These are phyloP conservation scores for Pararge aegeria DNA, from an alignment of 1,140 invertebrate genomes.

Conservation along the genomic window DNA sequence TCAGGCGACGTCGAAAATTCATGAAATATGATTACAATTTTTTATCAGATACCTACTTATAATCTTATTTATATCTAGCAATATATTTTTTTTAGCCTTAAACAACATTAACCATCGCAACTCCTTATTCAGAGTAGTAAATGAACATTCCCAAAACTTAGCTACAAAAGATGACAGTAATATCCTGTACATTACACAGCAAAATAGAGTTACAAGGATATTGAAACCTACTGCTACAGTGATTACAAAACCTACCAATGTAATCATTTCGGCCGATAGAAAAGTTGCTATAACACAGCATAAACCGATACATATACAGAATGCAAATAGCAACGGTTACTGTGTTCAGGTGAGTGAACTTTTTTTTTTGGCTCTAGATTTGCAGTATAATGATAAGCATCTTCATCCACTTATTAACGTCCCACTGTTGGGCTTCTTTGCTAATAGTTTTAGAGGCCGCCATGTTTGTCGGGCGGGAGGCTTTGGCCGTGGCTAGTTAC, in stretches of 20 bases:
- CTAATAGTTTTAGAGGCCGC: no score
- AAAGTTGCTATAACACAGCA: slow-evolving; percentile 56
- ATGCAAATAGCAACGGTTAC: slow-evolving; percentile 33
- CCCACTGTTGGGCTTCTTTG: no score
- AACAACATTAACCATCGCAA: slow-evolving; percentile 26
- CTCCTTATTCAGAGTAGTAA: slow-evolving; percentile 61
- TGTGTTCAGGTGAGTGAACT: slow-evolving; percentile 42
- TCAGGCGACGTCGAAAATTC: no score
- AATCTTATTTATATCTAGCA: no score
- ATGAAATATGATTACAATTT: no score
- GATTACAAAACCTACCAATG: slow-evolving; percentile 29
- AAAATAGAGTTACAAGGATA: slow-evolving; percentile 51
- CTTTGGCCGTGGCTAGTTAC: no score
- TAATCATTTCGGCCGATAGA: slow-evolving; percentile 41
- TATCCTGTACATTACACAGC: slow-evolving; percentile 41
- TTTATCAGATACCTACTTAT: no score
- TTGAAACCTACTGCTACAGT: slow-evolving; percentile 40
- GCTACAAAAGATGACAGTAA: slow-evolving; percentile 39
- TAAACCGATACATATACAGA: slow-evolving; percentile 34
- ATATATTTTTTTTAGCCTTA: slow-evolving; percentile 10
- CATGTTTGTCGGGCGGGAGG: no score
- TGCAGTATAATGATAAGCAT: no score
- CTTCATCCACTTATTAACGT: no score
- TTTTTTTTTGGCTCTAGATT: no score
- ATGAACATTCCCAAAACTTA: slow-evolving; percentile 49